Base-by-base conservation (phyloP, 2,797 vertebrate genomes). In the Microcaecilia unicolor region DNA sequence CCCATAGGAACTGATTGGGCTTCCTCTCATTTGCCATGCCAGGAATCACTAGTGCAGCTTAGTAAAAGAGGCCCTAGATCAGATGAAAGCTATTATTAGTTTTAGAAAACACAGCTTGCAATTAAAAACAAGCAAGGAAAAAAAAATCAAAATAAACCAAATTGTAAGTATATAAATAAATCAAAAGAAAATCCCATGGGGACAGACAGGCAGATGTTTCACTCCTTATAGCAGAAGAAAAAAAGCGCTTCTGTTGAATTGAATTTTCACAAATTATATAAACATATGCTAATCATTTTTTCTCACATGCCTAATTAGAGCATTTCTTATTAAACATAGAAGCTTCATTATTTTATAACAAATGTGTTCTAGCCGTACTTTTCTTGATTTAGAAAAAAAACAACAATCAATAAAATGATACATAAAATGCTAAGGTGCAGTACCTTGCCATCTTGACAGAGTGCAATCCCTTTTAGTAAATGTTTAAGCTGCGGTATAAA, bases 401-500 rank as follows among this genome's bases (percentile, higher is more conserved):
- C n/a, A 63, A 3, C 53, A 67, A 76, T 72, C 69, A 60, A 67
- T 70, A 61, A 44, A 43, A 47, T 33, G 6, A 37, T 41, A 61
- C 23, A 34, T 60, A 54, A 67, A 61, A 61, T 33, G 29, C 28
- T 43, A 58, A 35, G 7, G 49, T 46, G 52, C 64, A 53, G 34
- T 48, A 25, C 54, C 33, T 39, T 58, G 41, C 11, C 53, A 57
- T 55, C 44, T 54, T 48, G 40, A 58, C 46, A 61, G 66, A 66
- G 10, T 23, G 49, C 48, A 31, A 28, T 10, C 3, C 8, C 30
- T 67, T 57, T 58, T 28, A 61, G 41, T 41, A 53, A 44, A 61
- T 70, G 58, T 71, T 72, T 72, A 71, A 69, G 28, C 67, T 47
- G 48, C 27, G 44, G 40, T 35, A 42, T 59, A 58, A 72, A 70